Conservation (phyloP, 2,797 vertebrate species). For the Danio aesculapii region DNA sequence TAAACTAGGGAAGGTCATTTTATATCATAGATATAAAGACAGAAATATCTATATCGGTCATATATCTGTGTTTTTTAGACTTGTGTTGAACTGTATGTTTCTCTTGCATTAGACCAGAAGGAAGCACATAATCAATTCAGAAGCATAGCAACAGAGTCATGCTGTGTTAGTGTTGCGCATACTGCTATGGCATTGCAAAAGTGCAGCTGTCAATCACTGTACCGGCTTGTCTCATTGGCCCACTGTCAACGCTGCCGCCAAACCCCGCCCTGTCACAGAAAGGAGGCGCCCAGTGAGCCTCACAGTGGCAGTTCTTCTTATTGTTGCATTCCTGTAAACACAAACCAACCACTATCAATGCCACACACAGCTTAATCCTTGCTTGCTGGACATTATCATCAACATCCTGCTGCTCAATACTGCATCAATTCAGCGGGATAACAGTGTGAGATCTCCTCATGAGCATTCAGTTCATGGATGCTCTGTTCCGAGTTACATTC, state of each 20-base stretch:
- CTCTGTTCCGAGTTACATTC: neutral
- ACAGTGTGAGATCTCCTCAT: constrained; percentile 11
- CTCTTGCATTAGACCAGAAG: neutral
- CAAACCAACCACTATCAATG: constrained; percentile 14
- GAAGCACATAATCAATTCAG: neutral
- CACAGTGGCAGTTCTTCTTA: constrained; percentile 97
- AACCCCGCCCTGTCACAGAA: constrained; percentile 91
- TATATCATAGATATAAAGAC: too few relatives aligned
- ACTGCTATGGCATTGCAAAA: neutral
- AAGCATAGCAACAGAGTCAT: neutral
- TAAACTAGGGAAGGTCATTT: too few relatives aligned
- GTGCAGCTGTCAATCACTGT: constrained; percentile 32
- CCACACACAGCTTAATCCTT: neutral
- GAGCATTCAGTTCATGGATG: constrained; percentile 17
- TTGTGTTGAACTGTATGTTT: neutral
- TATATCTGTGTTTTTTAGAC: neutral
- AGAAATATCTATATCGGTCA: too few relatives aligned
- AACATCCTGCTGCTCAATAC: neutral
- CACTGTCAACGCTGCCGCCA: constrained; percentile 94
- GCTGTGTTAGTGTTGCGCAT: constrained; percentile 8
- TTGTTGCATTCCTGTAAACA: constrained; percentile 96
- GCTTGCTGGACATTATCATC: constrained; percentile 17
- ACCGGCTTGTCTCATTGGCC: constrained; percentile 91
- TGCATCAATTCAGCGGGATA: neutral
- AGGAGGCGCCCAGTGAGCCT: constrained; percentile 93